Evolutionary conservation across 2,888 invertebrate species (phyloP).

Genomic region (Baccha elongata): DNA sequence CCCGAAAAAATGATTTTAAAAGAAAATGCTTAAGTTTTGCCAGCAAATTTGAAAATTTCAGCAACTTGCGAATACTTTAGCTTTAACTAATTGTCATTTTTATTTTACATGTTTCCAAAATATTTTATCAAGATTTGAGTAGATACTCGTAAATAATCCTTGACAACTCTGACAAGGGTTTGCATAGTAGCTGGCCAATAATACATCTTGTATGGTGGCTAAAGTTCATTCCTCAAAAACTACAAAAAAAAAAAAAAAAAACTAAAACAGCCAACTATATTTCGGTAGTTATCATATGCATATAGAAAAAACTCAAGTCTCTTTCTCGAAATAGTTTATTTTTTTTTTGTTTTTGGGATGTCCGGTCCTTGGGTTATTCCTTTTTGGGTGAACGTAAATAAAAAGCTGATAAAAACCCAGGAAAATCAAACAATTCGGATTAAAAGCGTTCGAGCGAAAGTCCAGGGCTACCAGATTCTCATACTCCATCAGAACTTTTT

Average conservation of each 20-base stretch:
- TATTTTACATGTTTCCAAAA: no score
- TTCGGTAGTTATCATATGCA: slow-evolving; percentile 52
- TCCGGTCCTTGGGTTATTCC: slow-evolving; percentile 10
- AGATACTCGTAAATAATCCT: not conserved
- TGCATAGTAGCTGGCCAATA: slow-evolving; percentile 45
- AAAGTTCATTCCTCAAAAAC: slow-evolving; percentile 22
- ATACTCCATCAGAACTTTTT: slow-evolving; percentile 26
- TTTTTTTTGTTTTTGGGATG: not conserved
- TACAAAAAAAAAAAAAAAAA: slow-evolving; percentile 7
- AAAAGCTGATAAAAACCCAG: slow-evolving; percentile 64
- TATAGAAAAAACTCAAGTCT: slow-evolving; percentile 45
- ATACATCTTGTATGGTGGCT: slow-evolving; percentile 44
- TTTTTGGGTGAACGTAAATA: slow-evolving; percentile 32
- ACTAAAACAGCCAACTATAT: slow-evolving; percentile 48
- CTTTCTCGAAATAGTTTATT: not conserved
- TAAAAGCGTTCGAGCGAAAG: slow-evolving; percentile 68
- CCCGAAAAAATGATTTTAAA: no score
- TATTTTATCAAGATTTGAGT: not conserved
- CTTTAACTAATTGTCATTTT: no score
- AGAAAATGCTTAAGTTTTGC: no score
- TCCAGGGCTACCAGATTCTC: slow-evolving; percentile 24
- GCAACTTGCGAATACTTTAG: no score
- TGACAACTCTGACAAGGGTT: slow-evolving; percentile 41
- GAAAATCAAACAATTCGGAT: slow-evolving; percentile 74
- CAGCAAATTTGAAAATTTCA: no score